Percentiles rank a stretch among this genome's conserved stretches.
Evolutionary conservation across 2,797 vertebrate genomes (phyloP).

Genomic region (Choloepus didactylus): DNA sequence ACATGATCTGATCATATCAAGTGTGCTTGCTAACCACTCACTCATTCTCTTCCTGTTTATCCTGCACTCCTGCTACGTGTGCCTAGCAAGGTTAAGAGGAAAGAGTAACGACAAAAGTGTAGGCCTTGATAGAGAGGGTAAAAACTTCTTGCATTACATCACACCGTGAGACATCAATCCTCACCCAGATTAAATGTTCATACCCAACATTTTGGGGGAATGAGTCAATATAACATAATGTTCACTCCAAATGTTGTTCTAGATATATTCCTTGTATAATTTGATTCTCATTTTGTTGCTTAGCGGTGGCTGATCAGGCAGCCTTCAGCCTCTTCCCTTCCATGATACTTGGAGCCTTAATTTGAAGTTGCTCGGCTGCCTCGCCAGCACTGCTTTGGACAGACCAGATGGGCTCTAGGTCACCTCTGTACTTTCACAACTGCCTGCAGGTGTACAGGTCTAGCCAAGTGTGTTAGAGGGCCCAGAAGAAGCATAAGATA

Average conservation of each 20-base stretch:
- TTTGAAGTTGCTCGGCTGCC: background rate
- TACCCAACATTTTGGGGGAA: background rate
- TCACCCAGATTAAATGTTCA: rapidly evolving
- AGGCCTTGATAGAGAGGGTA: background rate
- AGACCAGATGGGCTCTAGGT: rapidly evolving
- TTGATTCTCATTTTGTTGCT: rapidly evolving
- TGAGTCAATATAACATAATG: rapidly evolving
- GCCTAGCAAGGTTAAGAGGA: background rate
- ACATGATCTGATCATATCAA: rapidly evolving
- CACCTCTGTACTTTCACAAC: background rate
- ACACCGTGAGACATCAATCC: rapidly evolving
- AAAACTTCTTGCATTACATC: rapidly evolving
- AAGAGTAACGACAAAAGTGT: background rate
- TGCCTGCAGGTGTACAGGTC: rapidly evolving
- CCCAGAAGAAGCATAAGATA: rapidly evolving
- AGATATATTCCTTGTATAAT: rapidly evolving
- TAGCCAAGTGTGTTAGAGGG: background rate
- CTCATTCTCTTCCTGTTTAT: rapidly evolving
- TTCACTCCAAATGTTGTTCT: background rate
- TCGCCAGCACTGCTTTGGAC: rapidly evolving
- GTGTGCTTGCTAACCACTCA: rapidly evolving
- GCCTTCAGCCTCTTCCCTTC: background rate
- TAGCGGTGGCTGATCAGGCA: rapidly evolving
- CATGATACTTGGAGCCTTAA: background rate
- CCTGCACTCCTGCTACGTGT: rapidly evolving